phyloP scores from a whole-genome alignment of 2,113 vertebrate species.

The Terrapene triunguis region DNA sequence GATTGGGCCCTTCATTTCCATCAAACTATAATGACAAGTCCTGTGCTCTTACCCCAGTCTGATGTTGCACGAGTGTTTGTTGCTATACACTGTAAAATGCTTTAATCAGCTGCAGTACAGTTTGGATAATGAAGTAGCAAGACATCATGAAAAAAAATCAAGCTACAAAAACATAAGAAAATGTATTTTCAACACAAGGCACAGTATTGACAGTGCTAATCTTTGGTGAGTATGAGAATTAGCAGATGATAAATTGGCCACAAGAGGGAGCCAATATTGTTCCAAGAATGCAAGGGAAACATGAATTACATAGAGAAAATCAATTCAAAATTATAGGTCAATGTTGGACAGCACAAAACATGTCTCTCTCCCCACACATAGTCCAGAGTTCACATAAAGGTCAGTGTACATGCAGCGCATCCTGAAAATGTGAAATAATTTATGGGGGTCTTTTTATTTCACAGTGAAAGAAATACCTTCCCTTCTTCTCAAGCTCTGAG shows the following conservation, averaged over 20 bases:
- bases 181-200: constrained; percentile 31
- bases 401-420: neutral
- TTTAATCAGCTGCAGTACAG: constrained; percentile 45
- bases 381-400: neutral
- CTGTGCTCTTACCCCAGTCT: constrained; percentile 15
- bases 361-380: neutral
- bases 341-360: neutral
- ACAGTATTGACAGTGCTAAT: neutral
- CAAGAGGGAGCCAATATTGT: neutral
- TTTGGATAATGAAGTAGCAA: constrained; percentile 38
- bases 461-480: neutral
- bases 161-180: constrained; percentile 36
- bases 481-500: neutral
- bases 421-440: neutral
- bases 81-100: neutral
- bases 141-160: constrained; percentile 41
- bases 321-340: neutral
- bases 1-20: neutral
- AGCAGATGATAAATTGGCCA: neutral
- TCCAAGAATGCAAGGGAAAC: neutral
- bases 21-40: constrained; percentile 25
- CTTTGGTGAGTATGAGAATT: constrained; percentile 29
- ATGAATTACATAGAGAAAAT: neutral
- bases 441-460: neutral
- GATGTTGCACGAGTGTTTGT: neutral